Base-by-base conservation (phyloP, 2,888 invertebrate species). In the Hirtodrosophila histrioides region DNA sequence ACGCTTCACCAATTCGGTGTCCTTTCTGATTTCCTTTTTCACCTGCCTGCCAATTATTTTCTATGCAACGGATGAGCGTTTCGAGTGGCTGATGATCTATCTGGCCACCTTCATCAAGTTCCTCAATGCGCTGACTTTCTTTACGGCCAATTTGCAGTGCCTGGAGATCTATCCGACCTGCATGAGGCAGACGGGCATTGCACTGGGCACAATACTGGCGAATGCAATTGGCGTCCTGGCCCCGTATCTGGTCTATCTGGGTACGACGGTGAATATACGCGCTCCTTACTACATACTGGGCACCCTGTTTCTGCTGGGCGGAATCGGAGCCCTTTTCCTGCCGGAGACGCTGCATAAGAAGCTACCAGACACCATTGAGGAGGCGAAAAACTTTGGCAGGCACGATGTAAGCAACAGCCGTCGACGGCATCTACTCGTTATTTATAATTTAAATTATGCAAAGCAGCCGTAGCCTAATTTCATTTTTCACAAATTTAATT, bases 91-190 rank as follows among this genome's bases (percentile, higher is more conserved):
- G 17, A 90, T 92, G 37, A 91, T 92, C 57, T 76, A 89, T 11
- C 76, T 93, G 45, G 91, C 92, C 8, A 90, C 93, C 29, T 88
- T 92, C 29, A 92, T 93, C 60, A 93, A 94, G 86, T 92, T 94
- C 70, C 91, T 92, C 24, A 92, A 93, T 55, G 93, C 93, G 3
- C 85, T 94, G 24, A 92, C 93, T 5, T 94, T 93, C 87, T 94
- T 94, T 77, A 92, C 93, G 12, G 93, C 93, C 27, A 93, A 93
- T 80, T 90, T 95, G 53, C 93, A 94, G 69, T 93, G 93, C 57
- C 93, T 95, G 88, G 95, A 95, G 90, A 92, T 94, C 17, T 95
- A 94, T 88, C 95, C 95, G 10, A 95, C 95, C 0, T 94, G 94
- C 75, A 91, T 95, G 33, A 91, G 95, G 23, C 94, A 94, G 83